Base-by-base conservation (phyloP, 2,888 invertebrate genomes). In the Melanargia galathea region DNA sequence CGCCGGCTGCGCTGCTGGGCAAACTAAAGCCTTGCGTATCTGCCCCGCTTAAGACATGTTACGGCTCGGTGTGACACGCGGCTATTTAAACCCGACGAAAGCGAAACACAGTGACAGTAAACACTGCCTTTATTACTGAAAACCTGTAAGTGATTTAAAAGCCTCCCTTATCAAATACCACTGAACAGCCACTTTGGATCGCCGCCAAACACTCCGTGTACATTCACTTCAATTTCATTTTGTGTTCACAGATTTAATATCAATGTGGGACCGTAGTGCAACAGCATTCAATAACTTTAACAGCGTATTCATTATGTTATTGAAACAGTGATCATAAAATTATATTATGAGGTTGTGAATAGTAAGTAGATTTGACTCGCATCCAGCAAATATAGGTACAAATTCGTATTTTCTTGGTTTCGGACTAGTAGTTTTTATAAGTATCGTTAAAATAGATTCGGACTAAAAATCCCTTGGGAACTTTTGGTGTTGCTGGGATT, bases 101-200 rank as follows among this genome's bases (percentile, higher is more conserved):
- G 66, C 69, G 68, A 74, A 76, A 75, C 74, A 66, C 67, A 65
- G 73, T 73, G 78, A 78, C 72, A 71, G 80, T 80, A 83, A 84
- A 85, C 83, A 83, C 80, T 76, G 74, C 72, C 68, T 70, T 72
- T 70, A 71, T 75, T 76, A 79, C 72, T 77, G 73, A 74, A n/a
- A 73, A 68, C 71, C 76, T 70, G 78, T 82, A 82, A 86, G 80
- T 86, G 86, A 85, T 87, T 84, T 84, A 84, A 84, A 84, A 84
- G 81, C 81, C 77, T 80, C 79, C 78, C 60, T 65, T 65, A 66
- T 66, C 61, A 66, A 68, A 66, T 38, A 40, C 59, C 56, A 26
- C 60, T 58, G 52, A 58, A 64, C 45, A 52, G 52, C 63, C 60
- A 63, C 55, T 63, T 63, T 63, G 60, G 63, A 60, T 43, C 48